phyloP scores from a whole-genome alignment of 2,113 vertebrate species.

The Chascanopsetta lugubris region DNA sequence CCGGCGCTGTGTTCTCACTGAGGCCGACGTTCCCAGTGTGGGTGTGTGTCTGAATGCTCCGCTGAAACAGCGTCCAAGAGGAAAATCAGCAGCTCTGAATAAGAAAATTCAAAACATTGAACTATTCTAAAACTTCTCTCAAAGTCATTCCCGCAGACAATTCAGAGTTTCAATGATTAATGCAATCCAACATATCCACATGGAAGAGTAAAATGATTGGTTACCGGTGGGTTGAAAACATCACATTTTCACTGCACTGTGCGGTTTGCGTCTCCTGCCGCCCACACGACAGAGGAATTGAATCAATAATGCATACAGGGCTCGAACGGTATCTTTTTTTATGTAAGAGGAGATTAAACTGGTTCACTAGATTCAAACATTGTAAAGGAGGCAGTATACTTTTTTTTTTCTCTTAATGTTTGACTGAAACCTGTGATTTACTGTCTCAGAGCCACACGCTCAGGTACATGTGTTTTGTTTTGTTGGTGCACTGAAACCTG shows the following conservation, averaged over 20 bases:
- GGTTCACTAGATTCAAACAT: background rate
- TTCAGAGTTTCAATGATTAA: too few relatives aligned
- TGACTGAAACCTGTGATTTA: background rate
- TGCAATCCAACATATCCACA: conserved; percentile 9
- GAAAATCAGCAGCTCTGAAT: background rate
- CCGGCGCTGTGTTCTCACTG: background rate
- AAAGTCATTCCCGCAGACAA: too few relatives aligned
- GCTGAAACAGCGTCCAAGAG: background rate
- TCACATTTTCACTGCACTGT: background rate
- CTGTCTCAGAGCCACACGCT: background rate
- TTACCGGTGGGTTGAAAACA: background rate
- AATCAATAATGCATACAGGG: conserved; percentile 8
- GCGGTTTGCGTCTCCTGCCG: background rate
- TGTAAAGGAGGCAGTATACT: too few relatives aligned
- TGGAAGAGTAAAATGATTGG: background rate
- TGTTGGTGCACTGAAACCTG: background rate
- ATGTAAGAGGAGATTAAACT: background rate
- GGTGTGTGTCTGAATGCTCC: background rate
- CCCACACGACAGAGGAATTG: conserved; percentile 1
- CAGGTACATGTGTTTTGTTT: background rate
- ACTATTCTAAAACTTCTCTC: too few relatives aligned
- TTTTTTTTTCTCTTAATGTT: background rate
- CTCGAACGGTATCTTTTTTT: too few relatives aligned
- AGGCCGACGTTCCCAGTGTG: background rate
- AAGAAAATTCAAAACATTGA: too few relatives aligned